Conservation (phyloP, 37 sponge, comb jelly and placozoan genomes). For the Hexactinellida sp. region DNA sequence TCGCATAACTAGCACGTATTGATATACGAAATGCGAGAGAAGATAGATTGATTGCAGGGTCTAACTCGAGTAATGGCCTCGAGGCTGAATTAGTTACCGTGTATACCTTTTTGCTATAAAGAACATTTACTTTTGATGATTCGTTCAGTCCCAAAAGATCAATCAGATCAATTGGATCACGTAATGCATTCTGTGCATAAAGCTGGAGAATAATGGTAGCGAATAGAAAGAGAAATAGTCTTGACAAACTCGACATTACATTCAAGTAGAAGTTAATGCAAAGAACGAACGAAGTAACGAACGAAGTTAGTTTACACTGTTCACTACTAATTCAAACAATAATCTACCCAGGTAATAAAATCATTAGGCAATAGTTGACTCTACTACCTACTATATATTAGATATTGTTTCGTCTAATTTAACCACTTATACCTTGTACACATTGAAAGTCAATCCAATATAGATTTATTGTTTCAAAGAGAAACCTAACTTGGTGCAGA, state of each 20-base stretch:
- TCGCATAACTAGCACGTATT: background rate
- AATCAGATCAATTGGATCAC: background rate
- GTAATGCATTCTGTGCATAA: background rate
- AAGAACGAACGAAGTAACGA: too few relatives aligned
- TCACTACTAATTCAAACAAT: too few relatives aligned
- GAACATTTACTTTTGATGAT: background rate
- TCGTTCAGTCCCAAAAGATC: background rate
- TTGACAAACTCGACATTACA: background rate
- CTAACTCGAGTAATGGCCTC: background rate
- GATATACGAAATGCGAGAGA: background rate
- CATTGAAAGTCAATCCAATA: too few relatives aligned
- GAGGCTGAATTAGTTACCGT: background rate
- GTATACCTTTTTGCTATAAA: background rate
- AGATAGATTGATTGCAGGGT: background rate
- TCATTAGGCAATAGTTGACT: too few relatives aligned
- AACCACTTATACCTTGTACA: too few relatives aligned
- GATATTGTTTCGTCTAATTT: background rate
- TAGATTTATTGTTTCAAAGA: too few relatives aligned
- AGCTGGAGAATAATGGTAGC: background rate
- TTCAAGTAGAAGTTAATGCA: too few relatives aligned
- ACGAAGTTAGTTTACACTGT: too few relatives aligned
- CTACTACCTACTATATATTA: too few relatives aligned
- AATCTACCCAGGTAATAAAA: too few relatives aligned
- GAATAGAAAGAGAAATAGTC: background rate
- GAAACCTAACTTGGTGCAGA: too few relatives aligned